Base-by-base conservation (phyloP, 2,113 vertebrate species). In the Mobula hypostoma region DNA sequence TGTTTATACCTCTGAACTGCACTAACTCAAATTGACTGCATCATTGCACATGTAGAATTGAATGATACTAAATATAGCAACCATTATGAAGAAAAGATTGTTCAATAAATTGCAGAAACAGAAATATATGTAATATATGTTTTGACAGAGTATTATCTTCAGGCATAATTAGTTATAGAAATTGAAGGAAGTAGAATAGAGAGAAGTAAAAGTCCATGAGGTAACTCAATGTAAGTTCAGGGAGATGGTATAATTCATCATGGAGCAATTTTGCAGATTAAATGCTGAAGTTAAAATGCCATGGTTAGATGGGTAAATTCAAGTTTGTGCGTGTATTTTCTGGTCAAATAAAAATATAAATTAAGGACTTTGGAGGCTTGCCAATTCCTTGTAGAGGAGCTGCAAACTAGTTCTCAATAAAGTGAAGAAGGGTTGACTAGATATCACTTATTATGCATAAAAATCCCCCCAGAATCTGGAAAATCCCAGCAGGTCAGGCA, bases 151-250 rank as follows among this genome's bases (percentile, higher is more conserved):
- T 92, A 40, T 70, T 17, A 92, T 19, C 7, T 4, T 48, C 32
- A 29, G 19, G 61, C 24, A 1, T 70, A 32, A 70, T 70, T 70
- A 17, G 63, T 40, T 36, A n/a, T 72, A 72, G 11, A 70, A 36
- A 92, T 58, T 92, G 32, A 93, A 7, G 21, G 11, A 74, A 74
- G 85, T 90, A 90, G 15, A 90, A 76, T 74, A 40, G 83, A 87
- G 56, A 61, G 56, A 1, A 27, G 56, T 27, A 27, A 27, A 19
- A 56, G 11, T 36, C 40, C 79, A 40, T 82, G 79, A 56, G 9
- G 32, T 32, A 63, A 92, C 19, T 48, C 5, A 21, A 8, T 2
- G 68, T 3, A 40, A 74, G 48, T 93, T 17, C 12, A 17, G 5
- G 2, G 78, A 12, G n/a, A 5, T 80, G 32, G 40, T 74, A 24